Evolutionary conservation across 2,797 vertebrate species (phyloP).

Genomic region (Sylvilagus floridanus): DNA sequence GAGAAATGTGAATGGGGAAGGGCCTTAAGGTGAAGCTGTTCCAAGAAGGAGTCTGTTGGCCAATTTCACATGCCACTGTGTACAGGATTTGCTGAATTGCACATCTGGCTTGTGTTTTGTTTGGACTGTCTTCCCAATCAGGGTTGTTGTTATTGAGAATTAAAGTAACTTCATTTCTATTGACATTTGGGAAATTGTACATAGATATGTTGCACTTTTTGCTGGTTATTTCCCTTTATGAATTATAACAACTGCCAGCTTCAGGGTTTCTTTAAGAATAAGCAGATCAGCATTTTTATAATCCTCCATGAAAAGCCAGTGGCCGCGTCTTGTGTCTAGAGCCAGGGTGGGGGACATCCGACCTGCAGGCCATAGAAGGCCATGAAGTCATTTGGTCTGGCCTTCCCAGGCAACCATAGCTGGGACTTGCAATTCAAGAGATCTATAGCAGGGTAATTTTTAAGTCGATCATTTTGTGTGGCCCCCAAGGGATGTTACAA

Average conservation of each 20-base stretch:
- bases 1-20: background rate
- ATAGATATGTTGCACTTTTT: background rate
- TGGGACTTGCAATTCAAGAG: no score
- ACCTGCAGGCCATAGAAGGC: no score
- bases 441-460: no score
- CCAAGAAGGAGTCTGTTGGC: background rate
- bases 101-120: background rate
- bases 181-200: background rate
- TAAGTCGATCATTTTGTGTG: no score
- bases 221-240: background rate
- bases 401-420: no score
- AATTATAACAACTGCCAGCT: background rate
- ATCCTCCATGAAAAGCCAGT: background rate
- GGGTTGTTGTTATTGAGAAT: conserved; percentile 32
- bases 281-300: background rate
- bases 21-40: background rate
- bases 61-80: background rate
- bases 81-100: background rate
- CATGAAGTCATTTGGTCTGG: no score
- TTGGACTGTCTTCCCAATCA: background rate
- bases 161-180: background rate
- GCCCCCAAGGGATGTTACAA: no score
- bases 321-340: background rate
- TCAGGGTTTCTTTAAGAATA: conserved; percentile 1
- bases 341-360: no score